Percentiles rank a stretch among this genome's conserved stretches.
Evolutionary conservation across 2,888 invertebrate species (phyloP).

Genomic region (Heliconius sara): DNA sequence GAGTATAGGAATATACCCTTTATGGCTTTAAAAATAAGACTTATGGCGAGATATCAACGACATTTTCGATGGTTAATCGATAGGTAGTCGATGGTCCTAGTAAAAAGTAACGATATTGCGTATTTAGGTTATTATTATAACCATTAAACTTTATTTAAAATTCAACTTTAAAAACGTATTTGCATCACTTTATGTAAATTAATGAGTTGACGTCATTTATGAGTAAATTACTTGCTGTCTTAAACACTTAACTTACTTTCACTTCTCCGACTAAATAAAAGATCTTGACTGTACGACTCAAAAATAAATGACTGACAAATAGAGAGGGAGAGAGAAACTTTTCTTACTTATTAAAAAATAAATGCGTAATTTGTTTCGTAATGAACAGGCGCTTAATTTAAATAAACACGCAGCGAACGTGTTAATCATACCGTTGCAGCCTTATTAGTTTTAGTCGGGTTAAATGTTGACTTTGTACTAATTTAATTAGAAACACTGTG

Average conservation of each 20-base stretch:
- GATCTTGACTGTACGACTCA: no score
- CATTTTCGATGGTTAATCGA: constrained; percentile 9
- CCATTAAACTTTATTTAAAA: background rate
- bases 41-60: background rate
- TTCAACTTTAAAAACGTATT: no score
- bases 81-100: background rate
- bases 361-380: background rate
- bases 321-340: no score
- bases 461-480: constrained; percentile 11
- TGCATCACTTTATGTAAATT: no score
- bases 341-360: background rate
- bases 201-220: no score
- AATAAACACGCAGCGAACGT: constrained; percentile 7
- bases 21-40: background rate
- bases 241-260: no score
- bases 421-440: constrained; percentile 20
- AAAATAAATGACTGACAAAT: background rate
- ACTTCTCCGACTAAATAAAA: no score
- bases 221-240: no score
- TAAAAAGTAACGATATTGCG: constrained; percentile 15
- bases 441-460: constrained; percentile 14
- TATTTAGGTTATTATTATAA: constrained; percentile 1
- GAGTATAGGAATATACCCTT: constrained; percentile 17
- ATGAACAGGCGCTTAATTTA: constrained; percentile 12
- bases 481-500: constrained; percentile 13